Base-by-base conservation (phyloP, 2,797 vertebrate species). In the Holocentrus rufus region DNA sequence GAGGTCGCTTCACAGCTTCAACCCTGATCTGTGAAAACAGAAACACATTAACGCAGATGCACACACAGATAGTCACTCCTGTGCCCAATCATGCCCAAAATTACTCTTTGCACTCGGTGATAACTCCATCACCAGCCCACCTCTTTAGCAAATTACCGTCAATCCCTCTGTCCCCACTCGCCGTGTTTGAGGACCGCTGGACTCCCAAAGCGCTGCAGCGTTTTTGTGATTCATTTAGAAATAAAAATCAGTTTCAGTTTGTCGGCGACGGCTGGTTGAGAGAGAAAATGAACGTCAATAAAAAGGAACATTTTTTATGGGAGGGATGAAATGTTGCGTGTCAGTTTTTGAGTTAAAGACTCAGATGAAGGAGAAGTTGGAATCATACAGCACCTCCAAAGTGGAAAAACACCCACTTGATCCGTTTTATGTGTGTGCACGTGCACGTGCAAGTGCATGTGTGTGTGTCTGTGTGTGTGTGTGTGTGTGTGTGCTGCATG, bases 121-220 rank as follows among this genome's bases (percentile, higher is more conserved):
- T 57, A 52, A 62, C 44, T 64, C 55, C 20, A 57, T 46, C 52
- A 50, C 1, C 2, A 18, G 42, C 44, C 36, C 47, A 22, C 36
- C 18, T 25, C 58, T 58, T 63, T 55, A 68, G 56, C 54, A 68
- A 65, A 36, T 68, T 20, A 57, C 65, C 7, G 8, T 39, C 7
- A 39, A 8, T 56, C 65, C 23, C 17, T 25, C 44, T 53, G 17
- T 25, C 34, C 11, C 8, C n/a, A 18, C 56, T 72, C 17, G 52
- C 7, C 75, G 31, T 34, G 31, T 67, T 65, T 82, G 65, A 47
- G 44, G 3, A 53, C n/a, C 31, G 14, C 53, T 39, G 55, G 44
- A 1, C 20, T 71, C 27, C 7, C 23, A 17, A 47, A 68, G 54
- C 30, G 23, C 39, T 34, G 1, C 20, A 23, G 23, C 17, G 53